Conservation (phyloP, 2,888 invertebrate genomes). For the Didymodactylos carnosus region DNA sequence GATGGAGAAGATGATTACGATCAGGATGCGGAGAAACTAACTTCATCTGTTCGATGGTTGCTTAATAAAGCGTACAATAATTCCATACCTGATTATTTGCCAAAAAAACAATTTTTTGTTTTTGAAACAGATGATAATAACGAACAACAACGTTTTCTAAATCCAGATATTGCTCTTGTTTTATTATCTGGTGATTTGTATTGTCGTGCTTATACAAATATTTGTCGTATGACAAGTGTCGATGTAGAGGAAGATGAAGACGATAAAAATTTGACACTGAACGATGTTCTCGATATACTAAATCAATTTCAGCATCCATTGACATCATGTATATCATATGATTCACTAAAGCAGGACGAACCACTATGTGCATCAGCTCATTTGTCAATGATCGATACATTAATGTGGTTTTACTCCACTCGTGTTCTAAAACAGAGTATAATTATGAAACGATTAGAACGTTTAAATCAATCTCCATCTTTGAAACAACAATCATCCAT, state of each 20-base stretch:
- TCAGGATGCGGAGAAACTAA: background rate
- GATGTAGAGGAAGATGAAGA: background rate
- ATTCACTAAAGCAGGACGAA: background rate
- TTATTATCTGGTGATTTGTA: background rate
- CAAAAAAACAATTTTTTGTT: background rate
- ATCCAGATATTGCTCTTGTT: background rate
- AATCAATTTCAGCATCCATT: background rate
- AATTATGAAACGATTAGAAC: background rate
- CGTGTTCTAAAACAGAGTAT: background rate
- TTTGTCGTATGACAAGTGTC: background rate
- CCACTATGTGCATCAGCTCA: background rate
- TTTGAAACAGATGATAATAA: background rate
- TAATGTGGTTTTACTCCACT: background rate
- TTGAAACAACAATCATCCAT: background rate
- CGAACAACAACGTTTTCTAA: background rate
- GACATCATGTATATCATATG: background rate
- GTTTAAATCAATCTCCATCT: background rate
- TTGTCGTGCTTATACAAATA: background rate
- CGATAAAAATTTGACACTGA: background rate
- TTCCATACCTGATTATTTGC: background rate
- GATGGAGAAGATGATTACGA: background rate
- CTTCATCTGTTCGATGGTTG: constrained; percentile 7
- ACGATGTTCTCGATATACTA: background rate
- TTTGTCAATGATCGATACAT: background rate
- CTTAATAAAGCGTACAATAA: constrained; percentile 2